These are phyloP conservation scores for Platysteira castanea DNA, from an alignment of 2,113 vertebrate species.

Conservation along the genomic window DNA sequence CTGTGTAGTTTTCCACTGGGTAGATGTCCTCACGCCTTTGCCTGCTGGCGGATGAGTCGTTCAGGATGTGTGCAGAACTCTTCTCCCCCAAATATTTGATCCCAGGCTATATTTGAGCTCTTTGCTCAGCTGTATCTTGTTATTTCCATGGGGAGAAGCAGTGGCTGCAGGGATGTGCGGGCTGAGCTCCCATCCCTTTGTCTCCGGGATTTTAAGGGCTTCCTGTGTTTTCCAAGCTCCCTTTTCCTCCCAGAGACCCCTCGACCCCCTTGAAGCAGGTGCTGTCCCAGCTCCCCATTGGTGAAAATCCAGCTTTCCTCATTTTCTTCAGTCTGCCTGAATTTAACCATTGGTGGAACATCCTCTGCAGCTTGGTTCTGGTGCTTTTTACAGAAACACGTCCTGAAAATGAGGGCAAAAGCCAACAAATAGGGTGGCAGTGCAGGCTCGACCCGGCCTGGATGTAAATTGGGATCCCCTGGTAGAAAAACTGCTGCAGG, in stretches of 20 bases:
- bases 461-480: background rate
- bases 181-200: background rate
- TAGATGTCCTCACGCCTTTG: background rate
- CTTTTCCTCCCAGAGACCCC: background rate
- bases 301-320: background rate
- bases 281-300: background rate
- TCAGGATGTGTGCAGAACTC: background rate
- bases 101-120: background rate
- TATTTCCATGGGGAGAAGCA: fast-evolving
- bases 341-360: background rate
- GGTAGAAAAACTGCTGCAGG: background rate
- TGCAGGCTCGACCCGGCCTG: background rate
- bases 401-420: background rate
- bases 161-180: background rate
- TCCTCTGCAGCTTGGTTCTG: background rate
- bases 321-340: background rate
- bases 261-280: background rate
- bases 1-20: background rate
- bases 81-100: background rate
- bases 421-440: background rate
- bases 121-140: background rate
- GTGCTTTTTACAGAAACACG: background rate
- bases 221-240: background rate
- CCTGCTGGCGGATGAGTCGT: background rate
- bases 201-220: background rate